These are phyloP conservation scores for Eulemur rubriventer DNA, from an alignment of 2,797 vertebrate species.

Conservation along the genomic window DNA sequence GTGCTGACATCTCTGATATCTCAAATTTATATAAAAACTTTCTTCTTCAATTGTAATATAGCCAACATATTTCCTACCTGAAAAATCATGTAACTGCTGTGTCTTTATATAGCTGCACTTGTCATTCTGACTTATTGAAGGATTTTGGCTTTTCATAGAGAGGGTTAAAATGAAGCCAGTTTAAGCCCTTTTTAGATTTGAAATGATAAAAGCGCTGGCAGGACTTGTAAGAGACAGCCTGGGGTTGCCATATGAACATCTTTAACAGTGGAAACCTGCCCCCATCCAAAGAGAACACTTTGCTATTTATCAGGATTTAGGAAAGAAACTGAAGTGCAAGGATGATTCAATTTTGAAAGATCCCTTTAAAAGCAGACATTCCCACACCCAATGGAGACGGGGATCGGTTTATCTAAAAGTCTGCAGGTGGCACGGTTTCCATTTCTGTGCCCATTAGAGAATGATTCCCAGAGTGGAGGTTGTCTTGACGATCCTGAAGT, in stretches of 20 bases:
- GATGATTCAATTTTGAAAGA: slow-evolving; percentile 59
- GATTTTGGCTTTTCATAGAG: slow-evolving; percentile 64
- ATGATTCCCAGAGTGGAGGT: not conserved
- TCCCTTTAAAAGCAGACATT: slow-evolving; percentile 50
- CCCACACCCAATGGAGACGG: not conserved
- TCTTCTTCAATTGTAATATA: slow-evolving; percentile 37
- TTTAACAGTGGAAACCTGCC: slow-evolving; percentile 41
- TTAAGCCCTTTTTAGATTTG: slow-evolving; percentile 63
- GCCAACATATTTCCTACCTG: slow-evolving; percentile 37
- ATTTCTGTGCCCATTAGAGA: slow-evolving; percentile 9
- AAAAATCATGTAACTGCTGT: slow-evolving; percentile 51
- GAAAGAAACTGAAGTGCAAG: slow-evolving; percentile 49
- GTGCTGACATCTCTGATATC: not conserved
- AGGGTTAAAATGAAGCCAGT: slow-evolving; percentile 70
- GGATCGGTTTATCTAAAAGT: slow-evolving; percentile 49
- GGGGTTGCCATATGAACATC: not conserved
- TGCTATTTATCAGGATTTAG: slow-evolving; percentile 57
- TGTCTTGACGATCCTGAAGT: slow-evolving; percentile 12
- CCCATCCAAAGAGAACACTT: slow-evolving; percentile 50
- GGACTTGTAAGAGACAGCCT: slow-evolving; percentile 40
- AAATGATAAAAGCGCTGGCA: slow-evolving; percentile 72
- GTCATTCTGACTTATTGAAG: slow-evolving; percentile 67
- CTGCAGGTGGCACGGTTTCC: slow-evolving; percentile 25
- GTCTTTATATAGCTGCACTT: slow-evolving; percentile 54
- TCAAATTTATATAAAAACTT: slow-evolving; percentile 29